Base-by-base conservation (phyloP, 2,113 vertebrate species). In the Barnardius zonarius region DNA sequence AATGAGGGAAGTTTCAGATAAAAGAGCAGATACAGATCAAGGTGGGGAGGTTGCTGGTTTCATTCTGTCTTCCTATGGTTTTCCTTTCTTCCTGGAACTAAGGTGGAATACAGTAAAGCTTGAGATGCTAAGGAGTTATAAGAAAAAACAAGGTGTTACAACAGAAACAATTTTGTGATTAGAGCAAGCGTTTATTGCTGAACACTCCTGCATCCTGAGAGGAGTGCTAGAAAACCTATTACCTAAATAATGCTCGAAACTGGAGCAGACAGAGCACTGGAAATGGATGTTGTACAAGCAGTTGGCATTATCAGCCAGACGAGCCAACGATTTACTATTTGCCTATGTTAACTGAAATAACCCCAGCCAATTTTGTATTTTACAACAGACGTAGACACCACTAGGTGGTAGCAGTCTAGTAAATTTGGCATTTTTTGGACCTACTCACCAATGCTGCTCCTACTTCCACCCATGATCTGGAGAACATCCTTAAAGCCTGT, bases 381-480 rank as follows among this genome's bases (percentile, higher is more conserved):
- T 67, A 52, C 46, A 69, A 30, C 0, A 48, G 41, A 51, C 1
- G 14, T 13, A 87, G 48, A 61, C 33, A 96, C 96, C 97, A 81
- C 95, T 96, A 97, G 97, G 64, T 97, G 97, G 96, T 46, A 95
- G 94, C 80, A 96, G 72, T 46, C 75, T 41, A 87, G 83, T 69
- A 92, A 90, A 69, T 63, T 51, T 85, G n/a, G 17, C 41, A 9
- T 25, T 33, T 67, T 80, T 35, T 67, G n/a, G 51, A 67, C 28
- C 14, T 30, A 28, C 13, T 82, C 51, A 25, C 16, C 13, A 70
- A 7, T 1, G 35, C 43, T 87, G 19, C 39, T 92, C 31, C 48
- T 78, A 7, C 48, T 86, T 91, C 70, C 59, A 87, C 23, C 15
- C 66, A 51, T 1, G 0, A 43, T 62, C 35, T 25, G 39, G 31